Evolutionary conservation across 1,140 invertebrate species (phyloP).

Genomic region (Atta colombica): DNA sequence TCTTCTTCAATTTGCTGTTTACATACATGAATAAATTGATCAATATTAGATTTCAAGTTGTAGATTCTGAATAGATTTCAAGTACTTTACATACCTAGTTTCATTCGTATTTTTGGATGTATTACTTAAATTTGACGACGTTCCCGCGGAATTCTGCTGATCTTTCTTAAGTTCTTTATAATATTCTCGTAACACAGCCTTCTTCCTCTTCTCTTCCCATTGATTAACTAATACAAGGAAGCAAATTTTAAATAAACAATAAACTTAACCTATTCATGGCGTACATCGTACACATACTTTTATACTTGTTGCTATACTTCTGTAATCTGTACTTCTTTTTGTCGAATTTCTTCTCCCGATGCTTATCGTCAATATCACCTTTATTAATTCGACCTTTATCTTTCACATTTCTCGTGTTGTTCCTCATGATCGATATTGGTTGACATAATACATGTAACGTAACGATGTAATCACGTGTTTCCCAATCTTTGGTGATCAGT

Average conservation of each 20-base stretch:
- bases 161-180: slow-evolving; percentile 88
- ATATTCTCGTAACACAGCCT: slow-evolving; percentile 86
- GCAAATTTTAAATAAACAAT: slow-evolving; percentile 37
- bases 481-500: no score
- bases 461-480: no score
- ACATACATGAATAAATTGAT: slow-evolving; percentile 39
- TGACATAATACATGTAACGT: background rate
- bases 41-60: background rate
- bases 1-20: slow-evolving; percentile 64
- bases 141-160: slow-evolving; percentile 66
- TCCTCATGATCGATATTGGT: slow-evolving; percentile 23
- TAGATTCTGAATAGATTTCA: background rate
- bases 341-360: slow-evolving; percentile 87
- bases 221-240: slow-evolving; percentile 85
- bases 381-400: background rate
- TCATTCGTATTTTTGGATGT: slow-evolving; percentile 16
- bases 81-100: slow-evolving; percentile 35
- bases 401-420: background rate
- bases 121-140: background rate
- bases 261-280: slow-evolving; percentile 70
- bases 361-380: background rate
- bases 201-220: slow-evolving; percentile 89
- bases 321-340: slow-evolving; percentile 89
- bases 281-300: slow-evolving; percentile 81
- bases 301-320: slow-evolving; percentile 90